A percentile compares a stretch with the other conserved stretches of the same genome.
phyloP scores from a whole-genome alignment of 2,888 invertebrate genomes.

The Patella caerulea region DNA sequence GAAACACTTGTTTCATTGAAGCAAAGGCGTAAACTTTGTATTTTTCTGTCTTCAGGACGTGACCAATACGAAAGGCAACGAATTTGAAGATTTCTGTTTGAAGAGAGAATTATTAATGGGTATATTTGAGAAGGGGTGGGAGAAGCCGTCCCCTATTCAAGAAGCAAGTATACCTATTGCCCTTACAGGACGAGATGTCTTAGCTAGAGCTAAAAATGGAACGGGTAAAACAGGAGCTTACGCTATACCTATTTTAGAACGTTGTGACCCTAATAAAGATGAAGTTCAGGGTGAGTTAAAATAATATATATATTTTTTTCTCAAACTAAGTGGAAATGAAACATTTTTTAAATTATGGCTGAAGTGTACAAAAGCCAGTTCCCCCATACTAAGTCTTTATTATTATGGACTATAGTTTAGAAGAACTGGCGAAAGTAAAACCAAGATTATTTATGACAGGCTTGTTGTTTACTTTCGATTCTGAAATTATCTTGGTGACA shows the following conservation, averaged over 20 bases:
- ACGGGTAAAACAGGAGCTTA: constrained; percentile 99
- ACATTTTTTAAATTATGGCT: no score
- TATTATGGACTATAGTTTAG: background rate
- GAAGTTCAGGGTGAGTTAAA: constrained; percentile 83
- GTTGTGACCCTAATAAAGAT: constrained; percentile 83
- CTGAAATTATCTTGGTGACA: no score
- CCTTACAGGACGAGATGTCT: constrained; percentile 95
- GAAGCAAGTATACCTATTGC: constrained; percentile 96
- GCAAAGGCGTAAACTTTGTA: no score
- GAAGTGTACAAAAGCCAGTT: background rate
- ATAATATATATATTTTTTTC: background rate
- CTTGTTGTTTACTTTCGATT: no score
- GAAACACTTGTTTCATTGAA: no score
- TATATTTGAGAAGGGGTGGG: constrained; percentile 99
- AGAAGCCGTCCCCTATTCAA: constrained; percentile 99
- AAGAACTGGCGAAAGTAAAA: background rate
- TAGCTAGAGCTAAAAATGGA: constrained; percentile 99
- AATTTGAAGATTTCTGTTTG: constrained; percentile 99
- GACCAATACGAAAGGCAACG: constrained; percentile 98
- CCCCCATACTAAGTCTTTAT: background rate
- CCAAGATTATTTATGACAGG: background rate
- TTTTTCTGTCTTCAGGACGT: constrained; percentile 83
- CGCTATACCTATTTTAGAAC: constrained; percentile 97
- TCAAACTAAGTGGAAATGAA: no score
- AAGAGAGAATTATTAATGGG: constrained; percentile 98